Base-by-base conservation (phyloP, 2,888 invertebrate genomes). In the Selenia dentaria region DNA sequence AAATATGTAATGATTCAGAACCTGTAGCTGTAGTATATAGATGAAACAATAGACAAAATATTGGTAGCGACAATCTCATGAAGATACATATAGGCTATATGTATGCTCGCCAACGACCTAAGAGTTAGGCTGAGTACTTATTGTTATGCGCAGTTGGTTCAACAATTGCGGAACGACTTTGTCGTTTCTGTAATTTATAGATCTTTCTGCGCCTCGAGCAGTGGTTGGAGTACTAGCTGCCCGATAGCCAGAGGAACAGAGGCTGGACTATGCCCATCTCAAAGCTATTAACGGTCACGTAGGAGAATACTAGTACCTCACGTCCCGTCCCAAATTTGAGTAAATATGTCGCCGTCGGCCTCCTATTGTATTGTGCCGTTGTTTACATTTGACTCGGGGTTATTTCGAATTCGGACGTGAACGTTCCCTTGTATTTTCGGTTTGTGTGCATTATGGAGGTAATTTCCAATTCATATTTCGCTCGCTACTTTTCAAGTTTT, bases 101-200 rank as follows among this genome's bases (percentile, higher is more conserved):
- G 77, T 79, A 70, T 78, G 70, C 71, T 70, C 67, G 70, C 74
- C 81, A 83, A 83, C 80, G 81, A 83, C 79, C 74, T 64, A 79
- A 74, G 76, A 80, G 78, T 83, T 85, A 79, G 82, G 79, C 70
- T 70, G 70, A 75, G 79, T 77, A n/a, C n/a, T n/a, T n/a, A 85
- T 87, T 88, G 87, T 89, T 85, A 88, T 83, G 87, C 70, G 84
- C 83, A 79, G 79, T 76, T 76, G 84, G 84, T 83, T 87, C 86
- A 88, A 87, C 86, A 87, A 83, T 82, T 79, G 74, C 74, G 74
- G 83, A 87, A 85, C 83, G 83, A 4, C 86, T 84, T 85, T 87
- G 85, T 86, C 87, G 83, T 88, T 86, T 62, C 74, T 74, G 80
- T 88, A 85, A 88, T 87, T 88, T 88, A 89, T 89, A 85, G 87